phyloP scores from a whole-genome alignment of 2,888 invertebrate genomes.

The Leptura quadrifasciata region DNA sequence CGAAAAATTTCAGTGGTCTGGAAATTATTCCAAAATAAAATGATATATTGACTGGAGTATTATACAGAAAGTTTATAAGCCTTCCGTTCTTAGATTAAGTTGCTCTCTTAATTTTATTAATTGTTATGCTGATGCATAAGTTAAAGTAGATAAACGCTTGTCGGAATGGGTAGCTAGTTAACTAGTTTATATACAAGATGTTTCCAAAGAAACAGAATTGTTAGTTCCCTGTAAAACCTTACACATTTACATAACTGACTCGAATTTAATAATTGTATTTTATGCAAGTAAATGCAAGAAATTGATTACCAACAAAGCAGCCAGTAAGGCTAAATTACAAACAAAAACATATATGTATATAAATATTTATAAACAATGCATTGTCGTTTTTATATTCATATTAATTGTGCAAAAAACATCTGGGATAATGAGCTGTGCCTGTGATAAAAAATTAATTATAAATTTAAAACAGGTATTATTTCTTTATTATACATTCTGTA shows the following conservation, averaged over 20 bases:
- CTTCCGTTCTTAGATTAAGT: no score
- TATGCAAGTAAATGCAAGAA: background rate
- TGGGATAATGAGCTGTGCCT: background rate
- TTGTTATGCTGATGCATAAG: no score
- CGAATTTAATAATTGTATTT: background rate
- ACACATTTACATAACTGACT: background rate
- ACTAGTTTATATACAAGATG: background rate
- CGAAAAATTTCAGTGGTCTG: no score
- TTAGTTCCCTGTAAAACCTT: background rate
- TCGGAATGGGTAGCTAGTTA: background rate
- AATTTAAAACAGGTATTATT: slow-evolving; percentile 16
- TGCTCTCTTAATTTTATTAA: no score
- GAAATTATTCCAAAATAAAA: no score
- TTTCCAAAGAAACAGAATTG: background rate
- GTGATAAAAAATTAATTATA: slow-evolving; percentile 23
- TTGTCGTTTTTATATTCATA: slow-evolving; percentile 23
- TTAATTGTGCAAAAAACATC: slow-evolving; percentile 7
- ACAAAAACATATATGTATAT: background rate
- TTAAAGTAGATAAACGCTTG: background rate
- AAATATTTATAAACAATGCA: slow-evolving; percentile 16
- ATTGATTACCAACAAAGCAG: background rate
- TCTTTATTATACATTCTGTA: slow-evolving; percentile 9
- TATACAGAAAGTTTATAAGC: no score
- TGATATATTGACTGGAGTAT: no score
- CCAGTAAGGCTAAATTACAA: background rate